These are phyloP conservation scores for Myoxocephalus aenaeus DNA, from an alignment of 2,797 vertebrate species.

Conservation along the genomic window DNA sequence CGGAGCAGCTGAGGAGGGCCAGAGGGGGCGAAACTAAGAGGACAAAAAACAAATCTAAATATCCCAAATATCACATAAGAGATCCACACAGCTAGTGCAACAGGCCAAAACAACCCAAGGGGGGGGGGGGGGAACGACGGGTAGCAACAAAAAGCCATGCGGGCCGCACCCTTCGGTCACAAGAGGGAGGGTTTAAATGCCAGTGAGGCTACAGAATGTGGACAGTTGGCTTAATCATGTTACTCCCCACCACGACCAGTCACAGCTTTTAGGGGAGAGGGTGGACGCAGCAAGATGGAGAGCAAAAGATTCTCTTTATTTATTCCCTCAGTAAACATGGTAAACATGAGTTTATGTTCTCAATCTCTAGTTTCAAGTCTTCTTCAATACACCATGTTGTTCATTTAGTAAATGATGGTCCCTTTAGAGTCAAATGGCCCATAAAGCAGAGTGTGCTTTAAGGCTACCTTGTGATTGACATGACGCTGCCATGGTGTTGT, in stretches of 20 bases:
- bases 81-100: slow-evolving; percentile 44
- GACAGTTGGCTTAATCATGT: slow-evolving; percentile 43
- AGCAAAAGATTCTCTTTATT: background rate
- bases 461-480: no score
- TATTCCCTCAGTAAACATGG: background rate
- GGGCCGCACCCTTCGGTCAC: slow-evolving; percentile 42
- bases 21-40: slow-evolving; percentile 59
- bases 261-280: slow-evolving; percentile 25
- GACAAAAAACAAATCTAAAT: slow-evolving; percentile 2
- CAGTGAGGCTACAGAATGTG: slow-evolving; percentile 33
- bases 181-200: slow-evolving; percentile 36
- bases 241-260: slow-evolving; percentile 12
- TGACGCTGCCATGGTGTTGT: background rate
- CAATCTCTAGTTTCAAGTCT: background rate
- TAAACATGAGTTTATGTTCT: background rate
- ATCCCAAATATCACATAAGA: slow-evolving; percentile 51
- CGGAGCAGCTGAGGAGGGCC: slow-evolving; percentile 83
- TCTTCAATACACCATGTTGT: background rate
- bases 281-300: background rate
- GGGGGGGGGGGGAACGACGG: slow-evolving; percentile 40
- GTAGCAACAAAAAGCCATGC: slow-evolving; percentile 31
- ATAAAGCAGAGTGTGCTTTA: background rate
- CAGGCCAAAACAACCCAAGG: slow-evolving; percentile 45
- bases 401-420: background rate
- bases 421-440: background rate